These are phyloP conservation scores for Pomatorhinus ruficollis DNA, from an alignment of 2,113 vertebrate genomes.

Conservation along the genomic window DNA sequence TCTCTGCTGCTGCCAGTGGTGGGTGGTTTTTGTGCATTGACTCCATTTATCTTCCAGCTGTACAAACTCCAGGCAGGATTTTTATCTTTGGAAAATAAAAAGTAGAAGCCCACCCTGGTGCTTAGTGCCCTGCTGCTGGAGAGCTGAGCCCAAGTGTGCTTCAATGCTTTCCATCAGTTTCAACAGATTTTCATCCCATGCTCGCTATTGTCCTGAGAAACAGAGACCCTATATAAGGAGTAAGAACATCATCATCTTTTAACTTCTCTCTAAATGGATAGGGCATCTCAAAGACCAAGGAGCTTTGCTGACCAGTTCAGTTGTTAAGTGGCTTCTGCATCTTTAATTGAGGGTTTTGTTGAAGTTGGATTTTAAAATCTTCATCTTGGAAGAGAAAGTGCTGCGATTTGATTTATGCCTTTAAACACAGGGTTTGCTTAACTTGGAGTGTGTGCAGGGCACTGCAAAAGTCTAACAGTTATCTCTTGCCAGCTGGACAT, in stretches of 20 bases:
- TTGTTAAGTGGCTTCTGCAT: neutral
- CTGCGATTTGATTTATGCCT: neutral
- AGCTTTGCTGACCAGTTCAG: neutral
- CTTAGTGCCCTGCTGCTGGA: neutral
- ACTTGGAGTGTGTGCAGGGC: neutral
- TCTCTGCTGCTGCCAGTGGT: constrained; percentile 20
- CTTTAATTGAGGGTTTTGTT: neutral
- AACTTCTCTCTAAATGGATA: neutral
- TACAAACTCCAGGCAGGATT: constrained; percentile 29
- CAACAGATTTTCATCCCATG: neutral
- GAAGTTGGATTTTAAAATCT: neutral
- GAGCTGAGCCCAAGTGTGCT: neutral
- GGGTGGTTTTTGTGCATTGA: neutral
- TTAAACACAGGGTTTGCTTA: neutral
- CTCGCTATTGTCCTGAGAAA: neutral
- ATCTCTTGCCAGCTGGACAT: constrained; percentile 9
- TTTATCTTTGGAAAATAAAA: constrained; percentile 43
- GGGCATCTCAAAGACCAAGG: neutral
- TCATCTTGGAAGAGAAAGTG: neutral
- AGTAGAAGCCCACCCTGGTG: neutral
- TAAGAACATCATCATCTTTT: neutral
- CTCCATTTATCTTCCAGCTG: constrained; percentile 27
- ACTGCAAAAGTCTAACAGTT: neutral
- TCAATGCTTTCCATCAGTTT: neutral
- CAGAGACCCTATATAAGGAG: neutral